These are phyloP conservation scores for Nerophis ophidion DNA, from an alignment of 2,113 vertebrate species.

Conservation along the genomic window DNA sequence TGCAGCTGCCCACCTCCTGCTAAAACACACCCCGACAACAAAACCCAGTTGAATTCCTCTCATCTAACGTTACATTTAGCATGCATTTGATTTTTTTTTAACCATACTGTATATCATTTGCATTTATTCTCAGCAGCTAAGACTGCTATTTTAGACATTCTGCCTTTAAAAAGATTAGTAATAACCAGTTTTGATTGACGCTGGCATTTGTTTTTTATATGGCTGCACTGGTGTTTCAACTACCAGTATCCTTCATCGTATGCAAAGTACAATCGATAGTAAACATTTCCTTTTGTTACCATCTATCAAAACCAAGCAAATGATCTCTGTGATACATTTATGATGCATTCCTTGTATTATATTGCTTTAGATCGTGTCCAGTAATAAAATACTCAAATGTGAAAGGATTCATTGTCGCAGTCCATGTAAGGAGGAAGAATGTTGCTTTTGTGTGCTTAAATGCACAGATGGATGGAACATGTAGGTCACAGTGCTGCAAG, in stretches of 20 bases:
- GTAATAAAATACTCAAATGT: not conserved
- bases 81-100: not conserved
- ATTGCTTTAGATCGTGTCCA: not conserved
- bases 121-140: not conserved
- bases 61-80: not conserved
- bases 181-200: no score
- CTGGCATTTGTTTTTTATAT: no score
- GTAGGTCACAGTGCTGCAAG: slow-evolving; percentile 2
- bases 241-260: no score
- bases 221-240: no score
- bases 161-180: not conserved
- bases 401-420: not conserved
- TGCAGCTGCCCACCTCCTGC: slow-evolving; percentile 45
- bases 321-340: no score
- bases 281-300: no score
- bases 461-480: slow-evolving; percentile 12
- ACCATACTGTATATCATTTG: not conserved
- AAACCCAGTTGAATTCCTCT: not conserved
- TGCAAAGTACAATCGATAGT: no score
- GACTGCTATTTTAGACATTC: not conserved
- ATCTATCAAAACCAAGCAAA: no score
- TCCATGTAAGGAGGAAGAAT: slow-evolving; percentile 6
- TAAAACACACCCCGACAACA: slow-evolving; percentile 22
- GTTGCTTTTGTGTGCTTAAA: slow-evolving; percentile 6
- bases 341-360: no score